A percentile compares a stretch with the other conserved stretches of the same genome.
These are phyloP conservation scores for Leptura quadrifasciata DNA, from an alignment of 2,888 invertebrate species.

Conservation along the genomic window DNA sequence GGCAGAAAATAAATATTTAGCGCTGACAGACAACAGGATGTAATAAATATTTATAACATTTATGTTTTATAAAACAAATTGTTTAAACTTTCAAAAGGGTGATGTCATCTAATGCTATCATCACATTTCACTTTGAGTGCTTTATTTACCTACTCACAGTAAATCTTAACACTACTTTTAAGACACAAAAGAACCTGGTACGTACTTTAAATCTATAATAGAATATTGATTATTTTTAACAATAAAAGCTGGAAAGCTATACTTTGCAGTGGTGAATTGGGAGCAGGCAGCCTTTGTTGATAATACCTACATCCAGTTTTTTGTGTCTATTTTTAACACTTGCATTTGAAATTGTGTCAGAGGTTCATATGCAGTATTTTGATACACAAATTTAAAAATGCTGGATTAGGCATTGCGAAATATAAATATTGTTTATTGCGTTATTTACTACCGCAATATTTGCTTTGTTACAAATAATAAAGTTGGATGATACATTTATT, in stretches of 20 bases:
- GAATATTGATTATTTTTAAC: constrained; percentile 37
- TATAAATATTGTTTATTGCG: not conserved
- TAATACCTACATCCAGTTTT: not conserved
- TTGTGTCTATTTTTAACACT: constrained; percentile 3
- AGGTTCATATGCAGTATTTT: not conserved
- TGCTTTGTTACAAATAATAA: not conserved
- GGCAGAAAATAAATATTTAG: not conserved
- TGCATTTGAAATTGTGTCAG: not conserved
- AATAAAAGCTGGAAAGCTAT: constrained; percentile 18
- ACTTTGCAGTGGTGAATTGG: constrained; percentile 12
- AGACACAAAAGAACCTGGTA: constrained; percentile 29
- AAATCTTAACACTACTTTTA: not conserved
- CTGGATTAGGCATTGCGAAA: not conserved
- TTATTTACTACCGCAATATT: constrained; percentile 4
- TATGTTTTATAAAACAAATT: constrained; percentile 23
- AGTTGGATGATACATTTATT: not conserved
- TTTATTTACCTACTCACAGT: constrained; percentile 9
- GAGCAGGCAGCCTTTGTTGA: constrained; percentile 12
- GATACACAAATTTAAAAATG: not conserved
- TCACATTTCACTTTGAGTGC: constrained; percentile 16
- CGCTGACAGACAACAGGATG: not conserved
- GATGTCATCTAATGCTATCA: constrained; percentile 23
- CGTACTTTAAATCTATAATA: constrained; percentile 22
- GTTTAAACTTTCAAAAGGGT: constrained; percentile 29
- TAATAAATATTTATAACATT: constrained; percentile 30